A percentile compares a stretch with the other conserved stretches of the same genome.
phyloP scores from a whole-genome alignment of 2,797 vertebrate genomes.

The Huso huso region DNA sequence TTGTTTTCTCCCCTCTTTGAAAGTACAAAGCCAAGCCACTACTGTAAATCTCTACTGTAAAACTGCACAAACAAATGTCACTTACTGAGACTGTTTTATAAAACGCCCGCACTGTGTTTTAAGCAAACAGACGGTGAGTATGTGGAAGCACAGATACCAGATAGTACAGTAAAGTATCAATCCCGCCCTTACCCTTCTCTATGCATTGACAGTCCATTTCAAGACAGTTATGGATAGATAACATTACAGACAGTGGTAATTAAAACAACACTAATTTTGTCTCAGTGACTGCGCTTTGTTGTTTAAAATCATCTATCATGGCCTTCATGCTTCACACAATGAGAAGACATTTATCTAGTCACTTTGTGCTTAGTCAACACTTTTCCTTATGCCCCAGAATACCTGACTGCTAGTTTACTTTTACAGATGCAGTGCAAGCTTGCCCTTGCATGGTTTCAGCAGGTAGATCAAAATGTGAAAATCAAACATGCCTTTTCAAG shows the following conservation, averaged over 20 bases:
- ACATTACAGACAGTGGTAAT: slow-evolving; percentile 73
- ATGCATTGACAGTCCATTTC: slow-evolving; percentile 46
- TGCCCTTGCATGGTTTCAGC: neutral
- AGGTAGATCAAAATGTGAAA: neutral
- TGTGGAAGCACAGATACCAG: slow-evolving; percentile 26
- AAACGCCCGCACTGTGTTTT: slow-evolving; percentile 22
- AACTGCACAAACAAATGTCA: neutral
- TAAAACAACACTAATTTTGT: slow-evolving; percentile 81
- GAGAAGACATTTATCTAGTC: slow-evolving; percentile 60
- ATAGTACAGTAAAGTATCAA: slow-evolving; percentile 19
- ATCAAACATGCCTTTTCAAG: too few species aligned
- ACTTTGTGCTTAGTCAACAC: slow-evolving; percentile 59
- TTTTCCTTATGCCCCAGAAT: slow-evolving; percentile 43
- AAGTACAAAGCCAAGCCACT: neutral
- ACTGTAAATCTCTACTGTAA: neutral
- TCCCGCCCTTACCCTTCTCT: slow-evolving; percentile 32
- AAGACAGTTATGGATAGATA: slow-evolving; percentile 71
- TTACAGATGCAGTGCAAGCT: slow-evolving; percentile 24
- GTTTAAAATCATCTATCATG: slow-evolving; percentile 67
- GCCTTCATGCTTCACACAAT: slow-evolving; percentile 62
- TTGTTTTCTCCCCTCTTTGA: neutral
- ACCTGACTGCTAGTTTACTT: slow-evolving; percentile 42
- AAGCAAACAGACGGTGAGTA: slow-evolving; percentile 5
- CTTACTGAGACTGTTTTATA: neutral
- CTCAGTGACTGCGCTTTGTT: slow-evolving; percentile 68